Evolutionary conservation across 2,888 invertebrate species (phyloP).

Genomic region (Microplitis deprimator): DNA sequence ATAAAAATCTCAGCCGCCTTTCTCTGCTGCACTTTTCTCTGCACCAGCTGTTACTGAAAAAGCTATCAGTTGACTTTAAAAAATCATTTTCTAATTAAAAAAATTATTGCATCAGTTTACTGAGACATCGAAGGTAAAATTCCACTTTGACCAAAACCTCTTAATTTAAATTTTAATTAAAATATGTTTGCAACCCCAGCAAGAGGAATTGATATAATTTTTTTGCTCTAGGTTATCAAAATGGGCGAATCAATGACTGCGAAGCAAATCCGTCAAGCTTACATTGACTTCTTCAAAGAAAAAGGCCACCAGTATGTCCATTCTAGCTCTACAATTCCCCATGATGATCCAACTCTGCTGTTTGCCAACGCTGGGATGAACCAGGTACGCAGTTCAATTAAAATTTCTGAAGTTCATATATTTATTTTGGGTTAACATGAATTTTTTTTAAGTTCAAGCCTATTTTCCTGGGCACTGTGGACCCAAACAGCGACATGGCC

Average conservation of each 20-base stretch:
- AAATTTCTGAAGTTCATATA: not conserved
- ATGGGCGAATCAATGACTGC: constrained; percentile 79
- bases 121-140: not conserved
- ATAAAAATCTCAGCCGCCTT: constrained; percentile 9
- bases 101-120: not conserved
- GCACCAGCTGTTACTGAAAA: constrained; percentile 24
- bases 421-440: not conserved
- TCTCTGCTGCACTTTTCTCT: constrained; percentile 11
- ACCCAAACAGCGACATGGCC: constrained; percentile 96
- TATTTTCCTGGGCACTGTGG: constrained; percentile 95
- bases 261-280: constrained; percentile 86
- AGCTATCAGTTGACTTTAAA: not conserved
- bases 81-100: not conserved
- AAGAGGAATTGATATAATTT: not conserved
- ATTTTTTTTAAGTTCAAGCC: constrained; percentile 85
- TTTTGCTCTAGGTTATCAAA: constrained; percentile 48
- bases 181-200: not conserved
- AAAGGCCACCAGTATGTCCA: constrained; percentile 95
- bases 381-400: constrained; percentile 75
- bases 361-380: constrained; percentile 99
- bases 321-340: constrained; percentile 96
- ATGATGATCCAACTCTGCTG: constrained; percentile 97
- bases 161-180: not conserved
- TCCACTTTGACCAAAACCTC: not conserved
- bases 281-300: constrained; percentile 91